Conservation (phyloP, 2,797 vertebrate species). For the Gephyroberyx darwinii region DNA sequence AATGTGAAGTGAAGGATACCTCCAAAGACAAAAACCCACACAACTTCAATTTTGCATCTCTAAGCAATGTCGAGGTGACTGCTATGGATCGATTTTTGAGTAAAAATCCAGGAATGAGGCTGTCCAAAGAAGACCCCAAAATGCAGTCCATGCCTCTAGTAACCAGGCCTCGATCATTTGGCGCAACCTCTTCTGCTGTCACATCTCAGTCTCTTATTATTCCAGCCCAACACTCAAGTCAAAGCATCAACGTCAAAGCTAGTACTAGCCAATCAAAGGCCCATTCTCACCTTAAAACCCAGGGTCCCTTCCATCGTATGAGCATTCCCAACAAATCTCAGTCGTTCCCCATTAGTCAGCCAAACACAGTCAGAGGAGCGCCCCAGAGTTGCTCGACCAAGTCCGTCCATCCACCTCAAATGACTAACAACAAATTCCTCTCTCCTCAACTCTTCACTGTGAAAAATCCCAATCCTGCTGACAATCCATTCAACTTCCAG, state of each 20-base stretch:
- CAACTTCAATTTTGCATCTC: conserved; percentile 60
- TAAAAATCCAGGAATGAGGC: conserved; percentile 66
- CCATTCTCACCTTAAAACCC: conserved; percentile 69
- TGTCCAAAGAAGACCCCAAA: conserved; percentile 72
- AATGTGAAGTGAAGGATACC: conserved; percentile 67
- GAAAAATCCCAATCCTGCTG: conserved; percentile 69
- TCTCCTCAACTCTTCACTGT: conserved; percentile 71
- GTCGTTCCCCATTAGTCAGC: conserved; percentile 62
- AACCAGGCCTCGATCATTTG: conserved; percentile 60
- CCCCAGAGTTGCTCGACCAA: conserved; percentile 70
- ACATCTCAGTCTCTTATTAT: conserved; percentile 63
- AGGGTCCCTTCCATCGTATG: conserved; percentile 77
- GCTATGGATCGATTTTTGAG: conserved; percentile 65
- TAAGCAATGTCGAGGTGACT: conserved; percentile 60
- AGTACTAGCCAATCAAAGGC: conserved; percentile 66
- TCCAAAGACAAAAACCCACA: conserved; percentile 71
- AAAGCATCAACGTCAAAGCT: conserved; percentile 52
- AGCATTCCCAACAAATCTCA: conserved; percentile 72
- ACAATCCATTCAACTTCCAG: conserved; percentile 71
- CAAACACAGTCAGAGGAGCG: conserved; percentile 55
- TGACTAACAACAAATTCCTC: conserved; percentile 72
- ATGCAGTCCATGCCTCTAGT: conserved; percentile 42
- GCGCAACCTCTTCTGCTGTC: conserved; percentile 32
- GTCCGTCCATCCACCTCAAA: conserved; percentile 68
- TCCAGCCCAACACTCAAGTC: conserved; percentile 52